Conservation (phyloP, 2,888 invertebrate genomes). For the Scaptomyza caliginosa region DNA sequence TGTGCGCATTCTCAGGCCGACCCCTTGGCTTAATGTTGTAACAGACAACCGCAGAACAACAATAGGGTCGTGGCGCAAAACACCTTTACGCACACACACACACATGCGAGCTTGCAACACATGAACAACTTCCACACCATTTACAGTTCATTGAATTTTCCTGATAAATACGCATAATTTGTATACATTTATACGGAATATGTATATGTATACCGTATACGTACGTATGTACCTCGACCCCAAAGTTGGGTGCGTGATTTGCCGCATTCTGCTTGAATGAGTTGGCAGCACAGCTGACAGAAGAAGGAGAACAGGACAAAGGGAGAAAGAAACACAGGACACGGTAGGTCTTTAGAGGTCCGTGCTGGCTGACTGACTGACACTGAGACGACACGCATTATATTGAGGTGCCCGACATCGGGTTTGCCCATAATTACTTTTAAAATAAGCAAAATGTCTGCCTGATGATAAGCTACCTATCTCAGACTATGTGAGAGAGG, state of each 20-base stretch:
- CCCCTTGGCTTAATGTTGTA: conserved; percentile 69
- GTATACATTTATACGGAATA: conserved; percentile 68
- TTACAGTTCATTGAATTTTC: conserved; percentile 77
- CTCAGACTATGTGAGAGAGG: neutral
- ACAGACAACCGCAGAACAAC: conserved; percentile 67
- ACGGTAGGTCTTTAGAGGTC: conserved; percentile 15
- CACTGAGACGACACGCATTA: conserved; percentile 31
- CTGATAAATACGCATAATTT: conserved; percentile 78
- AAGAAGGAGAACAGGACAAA: neutral
- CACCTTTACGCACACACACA: conserved; percentile 51
- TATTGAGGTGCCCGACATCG: conserved; percentile 35
- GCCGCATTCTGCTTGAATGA: conserved; percentile 75
- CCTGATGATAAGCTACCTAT: conserved; percentile 38
- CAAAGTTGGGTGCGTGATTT: conserved; percentile 66
- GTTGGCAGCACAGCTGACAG: conserved; percentile 62
- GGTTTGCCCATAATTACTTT: conserved; percentile 71
- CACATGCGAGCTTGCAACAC: conserved; percentile 30
- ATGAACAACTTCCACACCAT: conserved; percentile 75
- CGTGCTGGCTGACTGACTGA: conserved; percentile 36
- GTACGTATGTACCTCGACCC: neutral
- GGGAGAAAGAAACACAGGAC: conserved; percentile 18
- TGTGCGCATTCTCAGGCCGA: conserved; percentile 71
- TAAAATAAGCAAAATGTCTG: conserved; percentile 65
- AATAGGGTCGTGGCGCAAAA: conserved; percentile 57
- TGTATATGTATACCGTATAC: neutral